Evolutionary conservation across 2,797 vertebrate genomes (phyloP).

Genomic region (Pseudocheirus occidentalis): DNA sequence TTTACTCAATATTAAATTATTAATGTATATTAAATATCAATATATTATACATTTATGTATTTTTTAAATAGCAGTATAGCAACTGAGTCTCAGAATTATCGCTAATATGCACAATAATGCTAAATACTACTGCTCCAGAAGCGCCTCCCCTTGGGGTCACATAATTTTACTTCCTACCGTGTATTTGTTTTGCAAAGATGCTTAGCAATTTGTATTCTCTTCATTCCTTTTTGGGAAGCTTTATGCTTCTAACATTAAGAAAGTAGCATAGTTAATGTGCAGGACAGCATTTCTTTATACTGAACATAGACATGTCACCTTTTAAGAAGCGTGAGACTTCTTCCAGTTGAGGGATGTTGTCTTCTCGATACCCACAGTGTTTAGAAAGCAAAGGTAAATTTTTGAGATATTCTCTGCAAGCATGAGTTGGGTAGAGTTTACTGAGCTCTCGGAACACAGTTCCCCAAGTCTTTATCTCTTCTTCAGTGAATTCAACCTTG

Average conservation of each 20-base stretch:
- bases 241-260: background rate
- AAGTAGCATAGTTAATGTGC: background rate
- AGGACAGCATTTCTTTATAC: slow-evolving; percentile 1
- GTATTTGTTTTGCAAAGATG: background rate
- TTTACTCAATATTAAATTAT: background rate
- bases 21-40: too few species aligned
- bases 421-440: slow-evolving; percentile 96
- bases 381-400: slow-evolving; percentile 95
- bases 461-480: slow-evolving; percentile 97
- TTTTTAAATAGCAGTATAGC: background rate
- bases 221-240: background rate
- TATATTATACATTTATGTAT: background rate
- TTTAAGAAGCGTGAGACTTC: slow-evolving; percentile 96
- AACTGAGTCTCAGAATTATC: background rate
- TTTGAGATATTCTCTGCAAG: slow-evolving; percentile 97
- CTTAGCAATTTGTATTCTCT: background rate
- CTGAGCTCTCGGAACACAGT: slow-evolving; percentile 96
- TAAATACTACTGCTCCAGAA: background rate
- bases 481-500: slow-evolving; percentile 95
- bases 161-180: background rate
- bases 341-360: slow-evolving; percentile 98
- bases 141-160: background rate
- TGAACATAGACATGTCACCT: slow-evolving; percentile 82
- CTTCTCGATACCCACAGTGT: slow-evolving; percentile 94
- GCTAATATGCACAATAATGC: background rate